phyloP scores from a whole-genome alignment of 2,113 vertebrate genomes.

The Mesembrinibis cayennensis region DNA sequence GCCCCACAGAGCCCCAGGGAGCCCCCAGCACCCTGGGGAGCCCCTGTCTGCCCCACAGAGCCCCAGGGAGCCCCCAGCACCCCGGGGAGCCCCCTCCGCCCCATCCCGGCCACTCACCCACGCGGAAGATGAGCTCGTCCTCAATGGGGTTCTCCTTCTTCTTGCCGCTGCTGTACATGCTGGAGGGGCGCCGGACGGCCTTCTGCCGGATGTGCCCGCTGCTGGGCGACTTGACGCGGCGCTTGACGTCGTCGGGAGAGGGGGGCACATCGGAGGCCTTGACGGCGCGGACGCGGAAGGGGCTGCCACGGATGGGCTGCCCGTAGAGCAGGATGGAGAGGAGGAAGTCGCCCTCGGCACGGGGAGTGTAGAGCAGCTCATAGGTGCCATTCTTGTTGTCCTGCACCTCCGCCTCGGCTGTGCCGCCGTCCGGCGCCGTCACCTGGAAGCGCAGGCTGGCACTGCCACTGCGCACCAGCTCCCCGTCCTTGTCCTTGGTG shows the following conservation, averaged over 20 bases:
- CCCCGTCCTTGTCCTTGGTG: constrained; percentile 93
- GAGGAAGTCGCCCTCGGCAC: constrained; percentile 84
- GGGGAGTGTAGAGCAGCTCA: constrained; percentile 87
- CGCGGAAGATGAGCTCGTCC: constrained; percentile 85
- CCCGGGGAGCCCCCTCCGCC: not conserved
- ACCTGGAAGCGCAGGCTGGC: constrained; percentile 85
- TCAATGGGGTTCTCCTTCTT: constrained; percentile 88
- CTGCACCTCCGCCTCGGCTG: constrained; percentile 77
- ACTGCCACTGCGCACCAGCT: constrained; percentile 89
- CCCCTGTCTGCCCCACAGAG: too few species aligned
- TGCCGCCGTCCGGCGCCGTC: constrained; percentile 73
- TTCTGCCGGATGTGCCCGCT: constrained; percentile 93
- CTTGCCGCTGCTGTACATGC: constrained; percentile 95
- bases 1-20: not conserved
- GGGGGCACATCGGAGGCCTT: constrained; percentile 85
- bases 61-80: too few species aligned
- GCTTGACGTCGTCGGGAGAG: constrained; percentile 91
- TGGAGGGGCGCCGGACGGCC: constrained; percentile 90
- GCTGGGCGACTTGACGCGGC: constrained; percentile 92
- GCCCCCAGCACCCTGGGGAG: too few species aligned
- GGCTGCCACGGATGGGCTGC: constrained; percentile 88
- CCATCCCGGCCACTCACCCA: constrained; percentile 77
- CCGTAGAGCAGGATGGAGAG: constrained; percentile 88
- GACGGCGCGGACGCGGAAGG: constrained; percentile 86
- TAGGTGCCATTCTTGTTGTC: constrained; percentile 98